These are phyloP conservation scores for Calephelis perditalis DNA, from an alignment of 2,888 invertebrate species.

Conservation along the genomic window DNA sequence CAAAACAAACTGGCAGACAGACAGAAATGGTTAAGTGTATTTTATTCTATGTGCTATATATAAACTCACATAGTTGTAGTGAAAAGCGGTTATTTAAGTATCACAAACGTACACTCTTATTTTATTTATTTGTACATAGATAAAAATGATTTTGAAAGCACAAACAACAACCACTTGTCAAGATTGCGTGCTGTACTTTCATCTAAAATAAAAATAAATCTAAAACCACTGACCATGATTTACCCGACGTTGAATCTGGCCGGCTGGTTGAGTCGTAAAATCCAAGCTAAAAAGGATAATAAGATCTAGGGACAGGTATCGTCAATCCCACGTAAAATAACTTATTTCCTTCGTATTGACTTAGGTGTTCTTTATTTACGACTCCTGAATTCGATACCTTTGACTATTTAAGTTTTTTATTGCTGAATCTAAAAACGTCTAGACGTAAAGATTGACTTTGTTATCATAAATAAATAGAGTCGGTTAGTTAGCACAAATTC, in stretches of 20 bases:
- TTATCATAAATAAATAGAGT: not conserved
- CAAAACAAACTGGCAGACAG: too few species aligned
- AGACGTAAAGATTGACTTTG: not conserved
- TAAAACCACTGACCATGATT: constrained; percentile 1
- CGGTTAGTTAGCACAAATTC: too few species aligned
- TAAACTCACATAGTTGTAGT: too few species aligned
- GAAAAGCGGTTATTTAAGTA: too few species aligned
- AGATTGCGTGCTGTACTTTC: not conserved
- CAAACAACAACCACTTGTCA: too few species aligned
- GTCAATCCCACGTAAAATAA: constrained; percentile 65
- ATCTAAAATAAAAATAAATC: constrained; percentile 1
- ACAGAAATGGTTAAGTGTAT: too few species aligned
- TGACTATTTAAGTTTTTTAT: constrained; percentile 33
- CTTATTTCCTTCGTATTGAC: constrained; percentile 51
- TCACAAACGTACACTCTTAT: too few species aligned
- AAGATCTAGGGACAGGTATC: constrained; percentile 52
- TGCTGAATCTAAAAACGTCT: constrained; percentile 4
- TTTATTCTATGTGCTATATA: too few species aligned
- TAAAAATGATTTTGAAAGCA: too few species aligned
- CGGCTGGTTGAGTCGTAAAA: constrained; percentile 2
- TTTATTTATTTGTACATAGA: too few species aligned
- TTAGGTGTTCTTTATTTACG: constrained; percentile 69
- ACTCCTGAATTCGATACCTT: constrained; percentile 66
- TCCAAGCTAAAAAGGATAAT: constrained; percentile 50
- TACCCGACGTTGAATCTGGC: not conserved